Evolutionary conservation across 2,797 vertebrate species (phyloP).

Genomic region (Cirrhinus mrigala): DNA sequence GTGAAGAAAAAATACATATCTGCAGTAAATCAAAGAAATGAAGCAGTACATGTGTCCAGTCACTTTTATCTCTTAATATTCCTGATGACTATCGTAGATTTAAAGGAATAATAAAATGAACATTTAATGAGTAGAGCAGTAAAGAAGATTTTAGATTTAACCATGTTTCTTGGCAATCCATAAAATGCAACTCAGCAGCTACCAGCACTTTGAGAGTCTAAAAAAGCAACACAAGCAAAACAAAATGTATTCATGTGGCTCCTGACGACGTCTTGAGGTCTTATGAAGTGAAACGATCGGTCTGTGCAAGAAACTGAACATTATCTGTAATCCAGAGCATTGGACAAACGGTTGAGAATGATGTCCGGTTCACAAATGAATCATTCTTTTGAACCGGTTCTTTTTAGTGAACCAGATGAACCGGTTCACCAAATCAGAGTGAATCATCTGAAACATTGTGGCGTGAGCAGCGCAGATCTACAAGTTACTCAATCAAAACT

Average conservation of each 20-base stretch:
- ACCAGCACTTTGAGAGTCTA: neutral
- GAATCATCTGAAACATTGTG: no score
- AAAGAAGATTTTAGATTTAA: no score
- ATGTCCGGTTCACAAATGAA: neutral
- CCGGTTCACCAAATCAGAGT: neutral
- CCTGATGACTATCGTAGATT: neutral
- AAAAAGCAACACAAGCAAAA: neutral
- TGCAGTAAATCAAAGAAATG: constrained; percentile 5
- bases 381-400: neutral
- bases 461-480: no score
- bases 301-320: neutral
- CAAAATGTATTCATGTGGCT: neutral
- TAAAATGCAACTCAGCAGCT: no score
- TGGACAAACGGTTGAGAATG: neutral
- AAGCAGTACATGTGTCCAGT: neutral
- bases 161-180: neutral
- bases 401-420: neutral
- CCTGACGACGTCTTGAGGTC: neutral
- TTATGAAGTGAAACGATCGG: neutral
- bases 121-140: no score
- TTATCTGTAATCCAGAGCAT: neutral
- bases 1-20: neutral
- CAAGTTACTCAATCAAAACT: no score
- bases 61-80: neutral
- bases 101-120: neutral